phyloP scores from a whole-genome alignment of 2,888 invertebrate species.

The Ornithoptera priamus region DNA sequence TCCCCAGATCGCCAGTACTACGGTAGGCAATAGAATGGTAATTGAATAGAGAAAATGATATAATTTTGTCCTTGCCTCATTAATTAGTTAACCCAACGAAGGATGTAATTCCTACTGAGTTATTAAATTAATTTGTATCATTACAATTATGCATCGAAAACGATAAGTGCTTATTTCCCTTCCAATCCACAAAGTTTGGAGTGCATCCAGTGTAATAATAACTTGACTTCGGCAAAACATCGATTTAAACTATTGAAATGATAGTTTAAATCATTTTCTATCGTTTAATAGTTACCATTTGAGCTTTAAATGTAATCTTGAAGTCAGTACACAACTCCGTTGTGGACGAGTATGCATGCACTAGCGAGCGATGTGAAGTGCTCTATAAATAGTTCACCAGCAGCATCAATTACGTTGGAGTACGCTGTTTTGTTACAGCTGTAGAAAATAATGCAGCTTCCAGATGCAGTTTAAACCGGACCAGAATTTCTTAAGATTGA shows the following conservation, averaged over 20 bases:
- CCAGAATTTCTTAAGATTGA: too few relatives aligned
- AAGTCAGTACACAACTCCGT: slow-evolving; percentile 2
- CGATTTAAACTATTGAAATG: too few relatives aligned
- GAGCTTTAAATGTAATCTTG: too few relatives aligned
- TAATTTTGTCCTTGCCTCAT: slow-evolving; percentile 10
- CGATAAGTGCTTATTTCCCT: neutral
- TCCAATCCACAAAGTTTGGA: slow-evolving; percentile 14
- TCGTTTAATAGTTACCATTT: too few relatives aligned
- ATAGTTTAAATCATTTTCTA: too few relatives aligned
- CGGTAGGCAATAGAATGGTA: too few relatives aligned
- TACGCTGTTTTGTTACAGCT: slow-evolving; percentile 16
- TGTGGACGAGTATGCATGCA: neutral
- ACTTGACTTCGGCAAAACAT: too few relatives aligned
- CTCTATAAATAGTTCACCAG: slow-evolving; percentile 29
- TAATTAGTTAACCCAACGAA: neutral
- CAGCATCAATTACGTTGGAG: slow-evolving; percentile 11
- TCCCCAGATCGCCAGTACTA: too few relatives aligned
- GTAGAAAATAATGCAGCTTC: slow-evolving; percentile 22
- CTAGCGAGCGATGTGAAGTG: slow-evolving; percentile 23
- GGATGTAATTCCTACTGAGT: neutral
- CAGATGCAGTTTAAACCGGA: slow-evolving; percentile 12
- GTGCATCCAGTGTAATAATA: too few relatives aligned
- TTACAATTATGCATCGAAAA: neutral
- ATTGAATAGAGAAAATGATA: too few relatives aligned
- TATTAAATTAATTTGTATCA: slow-evolving; percentile 10